Evolutionary conservation across 2,888 invertebrate genomes (phyloP), one percentile per base, ranked within the genome.

Genomic region (Xestia rhomboidea): DNA sequence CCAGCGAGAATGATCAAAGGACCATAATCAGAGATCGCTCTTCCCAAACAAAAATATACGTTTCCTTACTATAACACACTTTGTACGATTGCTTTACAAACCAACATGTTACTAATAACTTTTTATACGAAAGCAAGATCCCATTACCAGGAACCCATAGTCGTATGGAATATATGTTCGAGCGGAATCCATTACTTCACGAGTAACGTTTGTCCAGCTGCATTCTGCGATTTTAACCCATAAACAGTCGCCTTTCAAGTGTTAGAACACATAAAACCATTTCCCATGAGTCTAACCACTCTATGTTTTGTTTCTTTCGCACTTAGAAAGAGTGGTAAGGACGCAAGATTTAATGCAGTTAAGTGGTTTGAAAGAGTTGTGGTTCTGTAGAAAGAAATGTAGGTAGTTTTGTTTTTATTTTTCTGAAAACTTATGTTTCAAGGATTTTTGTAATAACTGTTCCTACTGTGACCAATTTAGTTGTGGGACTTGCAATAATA

Each of bases 181-280:
- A 68, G 34, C 54, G 66, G 67, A 75, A 76, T 76, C 62, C 70
- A 84, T 84, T 87, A 85, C 83, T 60, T 64, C 80, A 72, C 76
- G 57, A 69, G 77, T 71, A 78, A 82, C 79, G 85, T 89, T 87
- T 89, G 79, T 75, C 77, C 89, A 90, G 89, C 89, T 89, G 89
- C 75, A 82, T 82, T 85, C 86, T 75, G 73, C 80, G 68, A 77
- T 79, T 80, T 82, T 78, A 87, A 81, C 77, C 80, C 84, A 86
- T 88, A 88, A 85, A 87, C 79, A 84, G 72, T 73, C 79, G 72
- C 82, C 76, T 85, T 81, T 76, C 89, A 89, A 90, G 86, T 90
- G 92, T 90, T 89, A 76, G 83, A 86, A 84, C 81, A 83, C 85
- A 89, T 90, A 92, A 91, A 91, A 90, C 87, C 46, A 86, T 86